A percentile compares a stretch with the other conserved stretches of the same genome.
Evolutionary conservation across 2,888 invertebrate genomes (phyloP).

Genomic region (Spisula subtruncata): DNA sequence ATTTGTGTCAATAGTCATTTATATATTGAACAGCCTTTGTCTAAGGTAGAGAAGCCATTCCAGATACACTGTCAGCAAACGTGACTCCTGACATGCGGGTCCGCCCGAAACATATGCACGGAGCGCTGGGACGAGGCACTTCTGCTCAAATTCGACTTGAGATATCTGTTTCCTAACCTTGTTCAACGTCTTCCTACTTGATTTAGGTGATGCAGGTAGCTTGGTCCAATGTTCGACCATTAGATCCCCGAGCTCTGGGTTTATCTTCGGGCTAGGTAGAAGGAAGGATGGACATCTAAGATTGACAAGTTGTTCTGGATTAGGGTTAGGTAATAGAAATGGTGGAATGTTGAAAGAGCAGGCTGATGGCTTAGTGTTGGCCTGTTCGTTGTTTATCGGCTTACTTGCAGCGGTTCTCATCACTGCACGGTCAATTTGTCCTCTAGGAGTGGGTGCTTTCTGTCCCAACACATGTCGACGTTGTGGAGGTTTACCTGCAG

Average conservation of each 20-base stretch:
- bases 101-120: conserved; percentile 50
- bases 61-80: conserved; percentile 52
- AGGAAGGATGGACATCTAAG: conserved; percentile 48
- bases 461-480: conserved; percentile 7
- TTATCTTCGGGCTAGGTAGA: conserved; percentile 26
- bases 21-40: conserved; percentile 52
- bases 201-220: neutral
- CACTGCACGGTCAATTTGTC: neutral
- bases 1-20: neutral
- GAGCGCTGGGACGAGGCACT: conserved; percentile 57
- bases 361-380: neutral
- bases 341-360: conserved; percentile 52
- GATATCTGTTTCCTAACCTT: conserved; percentile 41
- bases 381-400: neutral
- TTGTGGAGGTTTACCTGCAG: conserved; percentile 6
- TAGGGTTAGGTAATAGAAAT: conserved; percentile 49
- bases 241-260: conserved; percentile 25
- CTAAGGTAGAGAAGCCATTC: conserved; percentile 61
- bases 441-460: neutral
- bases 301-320: neutral
- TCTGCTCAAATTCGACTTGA: conserved; percentile 59
- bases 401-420: neutral
- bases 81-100: conserved; percentile 41
- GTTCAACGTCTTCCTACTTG: neutral
- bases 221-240: conserved; percentile 47